Conservation (phyloP, 2,113 vertebrate species). For the Seriola quinqueradiata region DNA sequence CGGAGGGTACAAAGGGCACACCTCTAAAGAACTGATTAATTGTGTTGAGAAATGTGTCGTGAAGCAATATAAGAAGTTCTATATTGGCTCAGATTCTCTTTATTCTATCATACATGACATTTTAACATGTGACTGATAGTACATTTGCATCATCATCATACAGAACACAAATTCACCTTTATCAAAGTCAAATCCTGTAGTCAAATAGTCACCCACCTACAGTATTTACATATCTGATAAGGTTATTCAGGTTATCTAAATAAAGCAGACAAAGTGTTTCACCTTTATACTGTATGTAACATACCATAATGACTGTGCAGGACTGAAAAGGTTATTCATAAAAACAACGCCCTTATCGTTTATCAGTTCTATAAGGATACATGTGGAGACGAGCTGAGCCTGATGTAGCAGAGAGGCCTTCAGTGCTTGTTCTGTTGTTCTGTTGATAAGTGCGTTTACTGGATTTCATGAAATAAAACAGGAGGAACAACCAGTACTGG, state of each 20-base stretch:
- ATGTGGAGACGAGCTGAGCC: constrained; percentile 26
- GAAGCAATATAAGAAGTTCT: constrained; percentile 1
- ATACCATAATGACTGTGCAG: background rate
- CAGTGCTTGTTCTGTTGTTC: background rate
- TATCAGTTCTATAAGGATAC: constrained; percentile 12
- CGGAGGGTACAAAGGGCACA: constrained; percentile 42
- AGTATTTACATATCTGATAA: constrained; percentile 53
- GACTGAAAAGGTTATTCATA: background rate
- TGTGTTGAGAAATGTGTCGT: constrained; percentile 10
- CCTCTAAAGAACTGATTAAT: constrained; percentile 31
- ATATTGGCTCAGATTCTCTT: constrained; percentile 17
- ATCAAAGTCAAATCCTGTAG: constrained; percentile 16
- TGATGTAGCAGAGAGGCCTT: constrained; percentile 24
- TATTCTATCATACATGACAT: background rate
- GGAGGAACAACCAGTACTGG: background rate
- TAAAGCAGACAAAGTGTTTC: background rate
- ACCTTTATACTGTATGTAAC: background rate
- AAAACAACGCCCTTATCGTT: background rate
- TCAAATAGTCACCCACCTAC: constrained; percentile 34
- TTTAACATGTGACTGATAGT: background rate
- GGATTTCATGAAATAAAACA: constrained; percentile 18
- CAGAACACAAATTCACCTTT: background rate
- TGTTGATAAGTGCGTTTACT: background rate
- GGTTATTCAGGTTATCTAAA: constrained; percentile 6
- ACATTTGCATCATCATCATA: constrained; percentile 36